phyloP scores from a whole-genome alignment of 2,888 invertebrate species.

The Dione vanillae region DNA sequence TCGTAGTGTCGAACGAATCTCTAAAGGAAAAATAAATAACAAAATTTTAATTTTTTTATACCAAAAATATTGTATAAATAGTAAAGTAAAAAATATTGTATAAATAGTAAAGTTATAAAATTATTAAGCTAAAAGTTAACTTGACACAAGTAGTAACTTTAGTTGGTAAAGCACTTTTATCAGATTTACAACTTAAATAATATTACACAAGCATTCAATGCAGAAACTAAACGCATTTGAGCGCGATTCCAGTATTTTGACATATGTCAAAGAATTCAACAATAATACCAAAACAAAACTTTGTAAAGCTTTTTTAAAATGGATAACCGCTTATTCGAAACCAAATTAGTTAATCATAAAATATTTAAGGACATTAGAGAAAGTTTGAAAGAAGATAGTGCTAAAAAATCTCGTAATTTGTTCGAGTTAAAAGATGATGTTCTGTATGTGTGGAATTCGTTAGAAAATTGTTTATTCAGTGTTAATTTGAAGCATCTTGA shows the following conservation, averaged over 20 bases:
- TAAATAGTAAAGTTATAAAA: too few relatives aligned
- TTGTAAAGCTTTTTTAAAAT: slow-evolving; percentile 62
- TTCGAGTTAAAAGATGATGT: slow-evolving; percentile 87
- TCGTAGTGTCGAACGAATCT: too few relatives aligned
- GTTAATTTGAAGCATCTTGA: slow-evolving; percentile 83
- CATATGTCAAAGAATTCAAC: slow-evolving; percentile 42
- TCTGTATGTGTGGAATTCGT: slow-evolving; percentile 87
- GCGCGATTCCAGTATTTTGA: slow-evolving; percentile 39
- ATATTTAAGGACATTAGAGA: slow-evolving; percentile 85
- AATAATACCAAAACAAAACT: slow-evolving; percentile 53
- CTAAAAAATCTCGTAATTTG: slow-evolving; percentile 85
- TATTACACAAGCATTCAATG: neutral
- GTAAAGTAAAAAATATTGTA: too few relatives aligned
- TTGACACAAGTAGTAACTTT: neutral
- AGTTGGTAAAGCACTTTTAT: neutral
- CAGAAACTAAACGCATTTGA: slow-evolving; percentile 44
- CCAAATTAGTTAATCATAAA: slow-evolving; percentile 84
- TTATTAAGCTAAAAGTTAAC: neutral
- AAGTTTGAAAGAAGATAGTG: slow-evolving; percentile 77
- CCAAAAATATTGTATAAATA: too few relatives aligned
- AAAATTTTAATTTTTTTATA: too few relatives aligned
- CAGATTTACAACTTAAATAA: neutral
- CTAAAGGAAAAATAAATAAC: too few relatives aligned
- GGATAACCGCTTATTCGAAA: slow-evolving; percentile 84
- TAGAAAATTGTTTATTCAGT: slow-evolving; percentile 86